phyloP scores from a whole-genome alignment of 2,113 vertebrate species.

The Pelusios castaneus region DNA sequence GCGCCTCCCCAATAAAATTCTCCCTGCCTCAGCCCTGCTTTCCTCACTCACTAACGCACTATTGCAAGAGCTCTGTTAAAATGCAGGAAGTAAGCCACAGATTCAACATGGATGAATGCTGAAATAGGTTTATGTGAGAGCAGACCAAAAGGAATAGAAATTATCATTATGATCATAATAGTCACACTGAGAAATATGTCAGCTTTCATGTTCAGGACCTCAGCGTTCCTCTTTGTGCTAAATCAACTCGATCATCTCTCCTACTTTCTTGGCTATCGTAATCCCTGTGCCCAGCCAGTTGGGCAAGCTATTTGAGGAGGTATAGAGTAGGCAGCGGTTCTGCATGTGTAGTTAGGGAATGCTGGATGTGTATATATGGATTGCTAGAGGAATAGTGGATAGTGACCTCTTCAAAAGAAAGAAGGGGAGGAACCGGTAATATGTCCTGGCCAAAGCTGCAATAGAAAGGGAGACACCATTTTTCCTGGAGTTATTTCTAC shows the following conservation, averaged over 20 bases:
- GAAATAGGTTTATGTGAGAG: accelerated
- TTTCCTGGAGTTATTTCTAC: not conserved
- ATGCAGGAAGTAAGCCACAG: not conserved
- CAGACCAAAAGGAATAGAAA: not conserved
- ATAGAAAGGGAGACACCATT: not conserved
- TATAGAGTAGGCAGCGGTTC: accelerated
- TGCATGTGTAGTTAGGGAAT: accelerated
- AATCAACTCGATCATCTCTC: not conserved
- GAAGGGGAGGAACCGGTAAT: not conserved
- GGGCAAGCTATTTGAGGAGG: not conserved
- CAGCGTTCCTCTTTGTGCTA: not conserved
- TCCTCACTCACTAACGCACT: not conserved
- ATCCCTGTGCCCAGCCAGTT: not conserved
- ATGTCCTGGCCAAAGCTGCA: no score
- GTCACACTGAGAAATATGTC: not conserved
- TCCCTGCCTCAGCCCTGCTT: not conserved
- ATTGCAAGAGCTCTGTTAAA: not conserved
- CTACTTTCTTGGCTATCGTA: not conserved
- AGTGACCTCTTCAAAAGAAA: not conserved
- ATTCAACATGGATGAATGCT: not conserved
- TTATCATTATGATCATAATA: not conserved
- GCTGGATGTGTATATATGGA: not conserved
- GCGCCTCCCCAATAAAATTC: not conserved
- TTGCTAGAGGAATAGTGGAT: not conserved
- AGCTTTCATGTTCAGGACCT: not conserved